Evolutionary conservation across 2,797 vertebrate genomes (phyloP).

Genomic region (Rallus crepitans): DNA sequence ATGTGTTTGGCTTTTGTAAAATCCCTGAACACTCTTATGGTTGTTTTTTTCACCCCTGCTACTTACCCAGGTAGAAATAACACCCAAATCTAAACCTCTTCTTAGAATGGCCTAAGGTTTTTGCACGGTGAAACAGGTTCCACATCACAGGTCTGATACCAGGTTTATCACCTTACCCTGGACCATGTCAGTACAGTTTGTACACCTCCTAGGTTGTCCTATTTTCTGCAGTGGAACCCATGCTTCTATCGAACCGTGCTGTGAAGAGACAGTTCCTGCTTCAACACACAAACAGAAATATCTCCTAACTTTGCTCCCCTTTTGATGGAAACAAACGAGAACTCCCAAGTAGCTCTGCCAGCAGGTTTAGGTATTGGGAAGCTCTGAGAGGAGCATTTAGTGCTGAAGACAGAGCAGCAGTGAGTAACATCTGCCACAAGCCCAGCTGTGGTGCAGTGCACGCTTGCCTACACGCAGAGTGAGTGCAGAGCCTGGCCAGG

Average conservation of each 20-base stretch:
- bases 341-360: background rate
- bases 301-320: background rate
- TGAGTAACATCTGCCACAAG: background rate
- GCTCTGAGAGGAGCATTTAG: background rate
- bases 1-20: background rate
- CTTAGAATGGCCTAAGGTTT: background rate
- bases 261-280: background rate
- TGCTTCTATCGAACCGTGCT: accelerated
- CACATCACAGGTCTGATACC: background rate
- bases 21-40: background rate
- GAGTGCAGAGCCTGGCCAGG: background rate
- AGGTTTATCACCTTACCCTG: background rate
- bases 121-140: background rate
- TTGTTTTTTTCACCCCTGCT: background rate
- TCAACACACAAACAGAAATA: background rate
- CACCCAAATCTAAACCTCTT: background rate
- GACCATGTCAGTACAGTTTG: background rate
- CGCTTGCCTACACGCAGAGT: no score
- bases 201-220: background rate
- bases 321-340: accelerated
- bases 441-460: background rate
- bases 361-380: background rate
- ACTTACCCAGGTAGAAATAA: background rate
- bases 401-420: background rate
- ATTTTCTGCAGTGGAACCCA: background rate